A percentile compares a stretch with the other conserved stretches of the same genome.
Conservation (phyloP, 2,888 invertebrate genomes). For the Leucozona laternaria region DNA sequence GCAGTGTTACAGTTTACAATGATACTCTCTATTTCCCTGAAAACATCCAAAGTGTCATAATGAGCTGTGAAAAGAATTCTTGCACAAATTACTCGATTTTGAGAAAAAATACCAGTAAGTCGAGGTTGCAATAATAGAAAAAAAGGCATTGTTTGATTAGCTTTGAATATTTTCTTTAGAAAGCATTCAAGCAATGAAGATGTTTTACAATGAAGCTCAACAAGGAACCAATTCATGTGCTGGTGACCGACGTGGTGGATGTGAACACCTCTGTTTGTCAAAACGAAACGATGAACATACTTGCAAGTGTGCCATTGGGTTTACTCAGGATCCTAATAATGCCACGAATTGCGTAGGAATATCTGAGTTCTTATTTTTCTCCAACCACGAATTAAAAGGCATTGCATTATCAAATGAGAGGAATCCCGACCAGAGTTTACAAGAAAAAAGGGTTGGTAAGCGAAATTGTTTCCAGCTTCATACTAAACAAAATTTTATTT, state of each 20-base stretch:
- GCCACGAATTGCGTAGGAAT: conserved; percentile 85
- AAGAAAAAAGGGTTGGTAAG: conserved; percentile 78
- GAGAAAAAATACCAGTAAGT: conserved; percentile 85
- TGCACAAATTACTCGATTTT: conserved; percentile 84
- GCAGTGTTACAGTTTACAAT: conserved; percentile 88
- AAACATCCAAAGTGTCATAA: conserved; percentile 86
- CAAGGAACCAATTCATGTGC: conserved; percentile 86
- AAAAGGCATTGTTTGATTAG: too few relatives aligned
- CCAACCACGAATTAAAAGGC: conserved; percentile 91
- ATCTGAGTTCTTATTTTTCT: conserved; percentile 90
- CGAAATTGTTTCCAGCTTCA: neutral
- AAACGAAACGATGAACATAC: conserved; percentile 85
- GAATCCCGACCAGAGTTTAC: conserved; percentile 73
- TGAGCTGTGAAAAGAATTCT: conserved; percentile 86
- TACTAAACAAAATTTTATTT: conserved; percentile 17
- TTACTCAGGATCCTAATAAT: conserved; percentile 85
- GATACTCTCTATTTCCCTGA: conserved; percentile 89
- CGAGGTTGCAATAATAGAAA: neutral
- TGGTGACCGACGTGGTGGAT: conserved; percentile 85
- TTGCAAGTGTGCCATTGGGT: conserved; percentile 92
- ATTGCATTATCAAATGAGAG: conserved; percentile 82
- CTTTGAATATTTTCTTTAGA: conserved; percentile 81
- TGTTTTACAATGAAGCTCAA: conserved; percentile 89
- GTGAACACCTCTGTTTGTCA: conserved; percentile 91
- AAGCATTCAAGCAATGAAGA: conserved; percentile 87